Evolutionary conservation across 1,140 invertebrate genomes (phyloP), one percentile per base, ranked within the genome.

Genomic region (Zaprionus ghesquierei): DNA sequence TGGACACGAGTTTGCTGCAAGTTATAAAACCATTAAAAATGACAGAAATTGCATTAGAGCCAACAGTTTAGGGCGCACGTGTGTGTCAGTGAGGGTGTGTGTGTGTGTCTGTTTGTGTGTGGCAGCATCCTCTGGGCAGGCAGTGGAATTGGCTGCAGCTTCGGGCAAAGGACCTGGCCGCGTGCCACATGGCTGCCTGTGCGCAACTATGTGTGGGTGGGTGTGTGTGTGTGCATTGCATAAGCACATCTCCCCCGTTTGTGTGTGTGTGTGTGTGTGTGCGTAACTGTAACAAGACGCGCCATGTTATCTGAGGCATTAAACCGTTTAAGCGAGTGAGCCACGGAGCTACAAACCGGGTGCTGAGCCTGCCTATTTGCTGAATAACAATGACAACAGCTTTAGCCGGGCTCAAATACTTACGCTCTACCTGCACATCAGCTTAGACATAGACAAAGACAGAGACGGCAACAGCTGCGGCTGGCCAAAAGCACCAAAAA

Each of bases 21-120:
- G 75, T 72, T 81, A 85, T 78, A 85, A 85, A 85, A 87, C 70
- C 82, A 87, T 86, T 87, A 79, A 65, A 76, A 79, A 86, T 71
- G 81, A 86, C 81, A 86, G 74, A 70, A 85, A 86, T 77, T 78
- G 81, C 81, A 77, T 85, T 81, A 68, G 56, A 41, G 74, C 49
- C 46, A 50, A 53, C 74, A 62, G 80, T 74, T 81, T 78, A 60
- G 60, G 38, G 69, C 38, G 5, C 29, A 55, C 46, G 69, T 38
- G 46, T 59, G 56, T 46, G 15, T 44, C 22, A 35, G 35, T 15
- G n/a, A 41, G 35, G 22, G n/a, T n/a, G n/a, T n/a, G n/a, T n/a
- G n/a, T n/a, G n/a, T n/a, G n/a, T n/a, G n/a, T n/a, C n/a, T n/a
- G n/a, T n/a, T n/a, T n/a, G n/a, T n/a, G n/a, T n/a, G n/a, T n/a